Evolutionary conservation across 2,113 vertebrate species (phyloP), one percentile per base, ranked within the genome.

Genomic region (Chamaetylas fuelleborni): DNA sequence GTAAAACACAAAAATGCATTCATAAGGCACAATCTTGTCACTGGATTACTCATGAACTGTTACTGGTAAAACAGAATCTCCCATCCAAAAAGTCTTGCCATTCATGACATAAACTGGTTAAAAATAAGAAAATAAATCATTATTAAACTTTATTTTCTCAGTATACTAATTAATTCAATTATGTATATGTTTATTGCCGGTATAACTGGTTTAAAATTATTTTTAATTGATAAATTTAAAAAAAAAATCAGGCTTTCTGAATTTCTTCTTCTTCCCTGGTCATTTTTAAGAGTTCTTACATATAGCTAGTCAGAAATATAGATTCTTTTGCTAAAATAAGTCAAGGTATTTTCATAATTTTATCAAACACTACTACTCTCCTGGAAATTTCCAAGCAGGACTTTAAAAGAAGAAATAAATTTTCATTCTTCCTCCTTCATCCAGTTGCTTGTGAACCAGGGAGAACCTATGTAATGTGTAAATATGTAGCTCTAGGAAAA

Each of bases 51-150:
- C 31, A 50, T 81, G 69, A 96, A 95, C 33, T 91, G 47, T 85
- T 95, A 91, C 50, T 88, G 89, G 85, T 93, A 90, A 95, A 96
- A 87, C 54, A 94, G 64, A 96, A 74, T 64, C 22, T 97, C 47
- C 36, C 92, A 93, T 92, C 93, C 72, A 96, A 93, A 90, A 69
- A 83, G 23, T 18, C 72, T 91, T 93, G 33, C 69, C 88, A 79
- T 69, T 93, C 92, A 92, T 94, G 45, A 88, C 72, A 93, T 88
- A 89, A 97, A 95, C 43, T 94, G 84, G 96, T 96, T 95, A 92
- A 95, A 97, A 96, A 80, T 74, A 95, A 97, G 60, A 88, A 92
- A 96, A 84, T 2, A 89, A 95, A 82, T 53, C 72, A 90, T 86
- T 95, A 89, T 60, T 51, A 78, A 28, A 29, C 50, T 40, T 95